Evolutionary conservation across 2,888 invertebrate genomes (phyloP).

Genomic region (Eupelmus urozonus): DNA sequence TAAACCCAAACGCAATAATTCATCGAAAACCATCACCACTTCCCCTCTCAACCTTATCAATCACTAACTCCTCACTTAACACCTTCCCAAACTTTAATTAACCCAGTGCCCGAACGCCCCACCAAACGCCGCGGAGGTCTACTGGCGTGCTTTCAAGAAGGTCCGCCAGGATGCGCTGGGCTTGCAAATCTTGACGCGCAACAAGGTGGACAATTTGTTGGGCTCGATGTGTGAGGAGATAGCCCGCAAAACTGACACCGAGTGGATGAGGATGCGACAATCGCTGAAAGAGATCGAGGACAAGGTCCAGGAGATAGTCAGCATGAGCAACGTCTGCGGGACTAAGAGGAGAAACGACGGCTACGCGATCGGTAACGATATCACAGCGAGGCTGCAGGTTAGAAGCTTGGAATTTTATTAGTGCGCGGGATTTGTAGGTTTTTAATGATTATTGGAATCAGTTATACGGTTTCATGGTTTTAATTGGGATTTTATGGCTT

Average conservation of each 20-base stretch:
- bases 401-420: too few relatives aligned
- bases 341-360: slow-evolving; percentile 3
- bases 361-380: slow-evolving; percentile 5
- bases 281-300: neutral
- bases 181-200: slow-evolving; percentile 19
- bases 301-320: neutral
- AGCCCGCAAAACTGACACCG: neutral
- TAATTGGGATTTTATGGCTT: too few relatives aligned
- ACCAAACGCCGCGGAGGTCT: neutral
- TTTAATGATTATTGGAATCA: too few relatives aligned
- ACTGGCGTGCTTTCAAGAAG: neutral
- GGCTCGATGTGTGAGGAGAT: neutral
- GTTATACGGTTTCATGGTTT: too few relatives aligned
- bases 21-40: too few relatives aligned
- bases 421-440: too few relatives aligned
- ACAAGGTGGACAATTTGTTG: neutral
- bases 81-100: too few relatives aligned
- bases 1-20: too few relatives aligned
- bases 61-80: neutral
- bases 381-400: slow-evolving; percentile 26
- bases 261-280: neutral
- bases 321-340: slow-evolving; percentile 23
- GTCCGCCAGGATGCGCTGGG: slow-evolving; percentile 6
- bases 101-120: neutral
- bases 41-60: too few relatives aligned